Conservation (phyloP, 2,113 vertebrate species). For the Phoenicopterus ruber region DNA sequence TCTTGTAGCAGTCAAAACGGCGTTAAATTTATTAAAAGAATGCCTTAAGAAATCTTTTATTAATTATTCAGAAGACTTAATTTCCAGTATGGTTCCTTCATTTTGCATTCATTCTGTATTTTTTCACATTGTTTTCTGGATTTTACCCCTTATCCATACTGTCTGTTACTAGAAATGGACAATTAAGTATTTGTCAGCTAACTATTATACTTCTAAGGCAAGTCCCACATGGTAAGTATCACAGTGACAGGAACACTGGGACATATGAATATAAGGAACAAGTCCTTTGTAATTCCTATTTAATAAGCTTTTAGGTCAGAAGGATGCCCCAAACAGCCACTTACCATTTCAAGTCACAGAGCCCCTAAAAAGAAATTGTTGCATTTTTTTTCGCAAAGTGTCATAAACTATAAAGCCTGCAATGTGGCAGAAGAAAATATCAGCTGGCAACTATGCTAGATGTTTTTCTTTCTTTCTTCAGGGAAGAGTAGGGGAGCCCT, state of each 20-base stretch:
- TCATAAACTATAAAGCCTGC: neutral
- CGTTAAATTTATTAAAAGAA: neutral
- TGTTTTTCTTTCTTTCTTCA: neutral
- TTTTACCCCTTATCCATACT: neutral
- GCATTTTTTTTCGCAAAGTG: neutral
- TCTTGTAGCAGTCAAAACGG: slow-evolving; percentile 49
- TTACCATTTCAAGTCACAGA: neutral
- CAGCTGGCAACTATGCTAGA: neutral
- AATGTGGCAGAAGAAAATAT: neutral
- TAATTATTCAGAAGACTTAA: slow-evolving; percentile 1
- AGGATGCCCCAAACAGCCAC: slow-evolving; percentile 24
- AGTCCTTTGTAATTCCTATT: neutral
- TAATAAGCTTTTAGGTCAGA: slow-evolving; percentile 32
- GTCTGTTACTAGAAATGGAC: neutral
- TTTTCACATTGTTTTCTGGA: neutral
- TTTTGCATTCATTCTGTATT: neutral
- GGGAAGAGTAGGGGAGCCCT: neutral
- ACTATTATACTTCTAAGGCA: neutral
- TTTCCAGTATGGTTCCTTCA: neutral
- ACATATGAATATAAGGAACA: neutral
- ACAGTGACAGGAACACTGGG: neutral
- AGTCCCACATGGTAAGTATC: neutral
- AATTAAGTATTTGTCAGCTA: neutral
- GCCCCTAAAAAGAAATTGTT: neutral
- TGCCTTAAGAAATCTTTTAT: neutral